Evolutionary conservation across 1,140 invertebrate species (phyloP), one percentile per base, ranked within the genome.

Genomic region (Drosophila repletoides): DNA sequence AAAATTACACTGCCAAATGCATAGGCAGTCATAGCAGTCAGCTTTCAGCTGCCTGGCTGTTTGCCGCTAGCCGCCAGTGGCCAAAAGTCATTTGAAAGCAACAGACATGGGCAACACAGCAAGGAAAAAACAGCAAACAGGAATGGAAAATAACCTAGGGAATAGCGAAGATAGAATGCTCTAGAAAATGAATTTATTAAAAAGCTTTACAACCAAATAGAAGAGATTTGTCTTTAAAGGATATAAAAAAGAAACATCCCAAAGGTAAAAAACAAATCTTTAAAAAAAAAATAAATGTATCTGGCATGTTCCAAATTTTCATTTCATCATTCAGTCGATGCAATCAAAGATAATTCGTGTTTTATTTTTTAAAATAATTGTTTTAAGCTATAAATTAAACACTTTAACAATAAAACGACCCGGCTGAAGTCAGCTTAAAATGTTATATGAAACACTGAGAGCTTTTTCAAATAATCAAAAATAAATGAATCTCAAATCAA

Each of bases 1-100:
- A 84, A 84, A 84, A 84, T 84, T 84, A 53, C 74, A 72, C 38
- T 84, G 80, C 58, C 79, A 79, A 84, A 79, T 75, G 74, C 79
- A 75, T 79, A 66, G 79, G 64, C 64, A 65, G 45, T 31, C 52
- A n/a, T n/a, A 21, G 45, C 28, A 12, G 19, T 19, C 19, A 34
- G 28, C 9, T n/a, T 4, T 5, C 9, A 12, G 10, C 29, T 10
- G 29, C 19, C n/a, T n/a, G n/a, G n/a, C n/a, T n/a, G n/a, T n/a
- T n/a, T n/a, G n/a, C n/a, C n/a, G n/a, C n/a, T n/a, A 29, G 24
- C 26, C 43, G 38, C 43, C 52, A 59, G 34, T 59, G 36, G 45
- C 36, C 64, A 40, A 61, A 61, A 55, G 41, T 40, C 33, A 55
- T 69, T 69, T 49, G 66, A 36, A 38, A 55, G 66, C 59, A 69